These are phyloP conservation scores for Leucoraja erinaceus DNA, from an alignment of 2,113 vertebrate genomes.

Conservation along the genomic window DNA sequence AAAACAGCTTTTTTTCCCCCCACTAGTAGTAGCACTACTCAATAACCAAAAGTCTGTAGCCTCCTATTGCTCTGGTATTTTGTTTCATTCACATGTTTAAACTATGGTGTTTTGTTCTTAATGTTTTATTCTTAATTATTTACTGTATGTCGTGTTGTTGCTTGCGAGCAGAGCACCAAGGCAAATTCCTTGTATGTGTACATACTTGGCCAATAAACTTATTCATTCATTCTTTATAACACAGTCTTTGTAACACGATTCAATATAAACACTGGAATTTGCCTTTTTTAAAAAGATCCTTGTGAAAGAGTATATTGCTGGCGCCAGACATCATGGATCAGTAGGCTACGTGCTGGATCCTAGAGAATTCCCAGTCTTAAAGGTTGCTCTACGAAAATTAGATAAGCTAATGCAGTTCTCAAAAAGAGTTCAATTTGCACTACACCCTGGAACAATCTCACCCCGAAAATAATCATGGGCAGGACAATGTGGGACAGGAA, in stretches of 20 bases:
- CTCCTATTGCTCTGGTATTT: no score
- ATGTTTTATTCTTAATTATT: no score
- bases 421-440: background rate
- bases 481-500: background rate
- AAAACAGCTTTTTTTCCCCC: no score
- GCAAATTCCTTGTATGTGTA: no score
- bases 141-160: no score
- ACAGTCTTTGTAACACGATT: background rate
- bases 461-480: background rate
- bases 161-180: no score
- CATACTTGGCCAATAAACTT: no score
- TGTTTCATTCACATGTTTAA: no score
- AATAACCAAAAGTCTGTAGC: no score
- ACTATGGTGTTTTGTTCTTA: no score
- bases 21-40: no score
- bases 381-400: background rate
- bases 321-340: background rate
- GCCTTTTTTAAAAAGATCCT: background rate
- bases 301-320: background rate
- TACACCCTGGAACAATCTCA: background rate
- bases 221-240: no score
- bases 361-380: background rate
- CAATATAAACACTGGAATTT: background rate
- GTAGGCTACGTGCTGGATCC: background rate
- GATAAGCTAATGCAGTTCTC: background rate